phyloP scores from a whole-genome alignment of 2,113 vertebrate species.

The Boulengeromyrus knoepffleri region DNA sequence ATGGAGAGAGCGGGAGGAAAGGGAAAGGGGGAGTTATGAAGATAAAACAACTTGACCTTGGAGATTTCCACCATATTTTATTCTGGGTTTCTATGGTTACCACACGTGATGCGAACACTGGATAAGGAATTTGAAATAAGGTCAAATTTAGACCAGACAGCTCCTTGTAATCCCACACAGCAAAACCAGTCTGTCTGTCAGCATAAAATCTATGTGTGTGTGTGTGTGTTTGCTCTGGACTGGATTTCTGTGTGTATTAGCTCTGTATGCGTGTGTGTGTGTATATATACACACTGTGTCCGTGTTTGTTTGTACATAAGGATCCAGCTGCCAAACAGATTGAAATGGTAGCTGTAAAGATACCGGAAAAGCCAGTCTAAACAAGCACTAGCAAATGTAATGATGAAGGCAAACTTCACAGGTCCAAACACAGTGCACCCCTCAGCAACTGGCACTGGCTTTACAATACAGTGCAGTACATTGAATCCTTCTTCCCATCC shows the following conservation, averaged over 20 bases:
- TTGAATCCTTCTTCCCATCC: background rate
- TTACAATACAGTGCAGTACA: background rate
- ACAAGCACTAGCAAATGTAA: background rate
- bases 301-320: background rate
- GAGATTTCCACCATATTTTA: background rate
- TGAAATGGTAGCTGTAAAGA: background rate
- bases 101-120: background rate
- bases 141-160: background rate
- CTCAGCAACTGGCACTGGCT: background rate
- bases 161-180: background rate
- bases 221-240: background rate
- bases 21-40: background rate
- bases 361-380: background rate
- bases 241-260: background rate
- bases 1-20: background rate
- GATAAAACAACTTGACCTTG: constrained; percentile 12
- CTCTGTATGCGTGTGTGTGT: background rate
- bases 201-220: background rate
- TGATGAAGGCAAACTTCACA: background rate
- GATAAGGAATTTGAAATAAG: background rate
- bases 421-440: background rate
- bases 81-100: constrained; percentile 6
- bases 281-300: background rate
- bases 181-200: background rate
- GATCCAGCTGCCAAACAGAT: background rate